Conservation (phyloP, 2,113 vertebrate species). For the Verasper variegatus region DNA sequence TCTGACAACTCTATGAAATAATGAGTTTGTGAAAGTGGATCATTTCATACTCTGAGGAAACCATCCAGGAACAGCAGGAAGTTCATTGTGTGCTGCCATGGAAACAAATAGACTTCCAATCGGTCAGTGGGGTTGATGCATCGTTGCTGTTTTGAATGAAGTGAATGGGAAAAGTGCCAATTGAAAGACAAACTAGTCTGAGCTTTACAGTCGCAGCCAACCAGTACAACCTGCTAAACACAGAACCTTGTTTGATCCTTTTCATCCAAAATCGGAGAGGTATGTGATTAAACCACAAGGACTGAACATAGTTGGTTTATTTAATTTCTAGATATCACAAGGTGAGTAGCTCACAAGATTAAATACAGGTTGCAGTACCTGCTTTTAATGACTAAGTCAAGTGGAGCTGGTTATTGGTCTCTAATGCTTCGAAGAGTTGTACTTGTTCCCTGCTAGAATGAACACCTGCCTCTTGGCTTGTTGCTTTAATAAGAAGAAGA, state of each 20-base stretch:
- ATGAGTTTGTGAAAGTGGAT: conserved; percentile 20
- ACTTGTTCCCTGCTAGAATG: conserved; percentile 58
- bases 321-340: neutral
- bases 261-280: neutral
- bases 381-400: conserved; percentile 64
- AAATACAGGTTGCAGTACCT: conserved; percentile 45
- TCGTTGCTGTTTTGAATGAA: conserved; percentile 32
- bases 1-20: neutral
- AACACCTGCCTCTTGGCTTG: conserved; percentile 70
- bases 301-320: neutral
- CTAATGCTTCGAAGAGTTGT: conserved; percentile 40
- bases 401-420: conserved; percentile 65
- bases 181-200: conserved; percentile 12
- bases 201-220: neutral
- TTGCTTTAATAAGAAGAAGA: conserved; percentile 56
- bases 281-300: neutral
- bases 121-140: conserved; percentile 5
- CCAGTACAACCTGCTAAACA: neutral
- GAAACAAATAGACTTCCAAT: conserved; percentile 33
- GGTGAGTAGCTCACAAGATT: conserved; percentile 10
- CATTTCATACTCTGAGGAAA: neutral
- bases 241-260: neutral
- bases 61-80: conserved; percentile 14
- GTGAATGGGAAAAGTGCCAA: conserved; percentile 28
- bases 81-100: conserved; percentile 41